Evolutionary conservation across 2,113 vertebrate species (phyloP), one percentile per base, ranked within the genome.

Genomic region (Toxotes jaculatrix): DNA sequence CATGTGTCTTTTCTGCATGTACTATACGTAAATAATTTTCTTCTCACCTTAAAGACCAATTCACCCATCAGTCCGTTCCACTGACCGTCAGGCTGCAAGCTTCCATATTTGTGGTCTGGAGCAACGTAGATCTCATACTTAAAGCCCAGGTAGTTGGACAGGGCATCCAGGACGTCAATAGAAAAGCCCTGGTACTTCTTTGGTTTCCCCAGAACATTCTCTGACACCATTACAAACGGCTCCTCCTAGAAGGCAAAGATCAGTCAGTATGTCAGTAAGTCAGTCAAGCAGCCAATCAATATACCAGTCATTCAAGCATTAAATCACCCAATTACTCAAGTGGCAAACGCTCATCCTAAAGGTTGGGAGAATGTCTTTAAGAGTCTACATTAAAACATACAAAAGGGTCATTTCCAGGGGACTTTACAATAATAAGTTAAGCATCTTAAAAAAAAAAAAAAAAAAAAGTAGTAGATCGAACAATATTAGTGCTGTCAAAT

Each of bases 171-270:
- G 53, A 99, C 97, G 0, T 99, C 98, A 17, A 99, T 99, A 70
- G 98, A 99, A 89, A 96, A 99, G 43, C 98, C 98, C 71, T 98
- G 97, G 88, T 99, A 99, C 90, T 99, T 99, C 94, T 99, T 99
- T 0, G 98, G 98, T 86, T 99, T 99, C 45, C 98, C 98, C 88
- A 99, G 87, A 60, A 99, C 97, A 61, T 99, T 99, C 93, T 99
- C 98, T 16, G 98, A 99, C 64, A 99, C 97, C 98, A 99, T 99
- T 72, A 99, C 98, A 82, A 99, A 99, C 14, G 98, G 98, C 89
- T 99, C 98, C 94, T 99, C 98, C 98, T 99, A 88, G 11, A 95
- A 89, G 64, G 66, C 64, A 79, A 79, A 68, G 70, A 89, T 82
- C 77, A 88, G 72, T 66, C 34, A 63, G 21, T 5, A 5, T 36